phyloP scores from a whole-genome alignment of 1,140 invertebrate species.

The Teleogryllus occipitalis region DNA sequence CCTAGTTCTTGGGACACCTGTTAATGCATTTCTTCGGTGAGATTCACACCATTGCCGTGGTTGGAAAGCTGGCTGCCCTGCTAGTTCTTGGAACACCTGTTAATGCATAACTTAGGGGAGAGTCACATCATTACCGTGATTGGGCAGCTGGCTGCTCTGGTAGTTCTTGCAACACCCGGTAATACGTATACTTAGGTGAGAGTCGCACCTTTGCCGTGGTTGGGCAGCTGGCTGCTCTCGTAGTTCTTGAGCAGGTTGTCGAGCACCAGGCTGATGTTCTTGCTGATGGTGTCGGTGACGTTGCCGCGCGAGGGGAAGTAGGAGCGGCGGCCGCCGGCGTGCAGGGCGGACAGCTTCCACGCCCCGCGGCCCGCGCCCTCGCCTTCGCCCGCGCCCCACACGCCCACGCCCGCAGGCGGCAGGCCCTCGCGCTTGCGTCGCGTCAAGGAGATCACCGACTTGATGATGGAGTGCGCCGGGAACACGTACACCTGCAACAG shows the following conservation, averaged over 20 bases:
- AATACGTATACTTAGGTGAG: too few species aligned
- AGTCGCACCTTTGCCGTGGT: constrained; percentile 62
- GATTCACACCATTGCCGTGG: too few species aligned
- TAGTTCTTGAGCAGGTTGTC: constrained; percentile 75
- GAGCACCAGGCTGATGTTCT: background rate
- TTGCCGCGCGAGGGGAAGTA: background rate
- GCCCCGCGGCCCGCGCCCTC: too few species aligned
- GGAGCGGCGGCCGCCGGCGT: too few species aligned
- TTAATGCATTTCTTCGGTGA: too few species aligned
- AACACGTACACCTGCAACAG: background rate
- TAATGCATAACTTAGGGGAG: too few species aligned
- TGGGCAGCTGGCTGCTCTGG: constrained; percentile 80
- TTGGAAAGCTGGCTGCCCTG: too few species aligned
- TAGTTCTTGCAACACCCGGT: constrained; percentile 78
- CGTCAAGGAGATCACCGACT: background rate
- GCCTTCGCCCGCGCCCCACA: too few species aligned
- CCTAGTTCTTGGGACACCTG: constrained; percentile 85
- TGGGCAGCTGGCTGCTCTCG: constrained; percentile 80
- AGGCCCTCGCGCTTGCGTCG: background rate
- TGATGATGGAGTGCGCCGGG: background rate
- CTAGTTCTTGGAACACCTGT: too few species aligned
- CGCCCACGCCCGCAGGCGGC: too few species aligned
- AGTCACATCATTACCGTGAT: constrained; percentile 68
- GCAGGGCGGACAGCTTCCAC: background rate
- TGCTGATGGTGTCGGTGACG: background rate